Evolutionary conservation across 2,113 vertebrate genomes (phyloP), one percentile per base, ranked within the genome.

Genomic region (Macaca nemestrina): DNA sequence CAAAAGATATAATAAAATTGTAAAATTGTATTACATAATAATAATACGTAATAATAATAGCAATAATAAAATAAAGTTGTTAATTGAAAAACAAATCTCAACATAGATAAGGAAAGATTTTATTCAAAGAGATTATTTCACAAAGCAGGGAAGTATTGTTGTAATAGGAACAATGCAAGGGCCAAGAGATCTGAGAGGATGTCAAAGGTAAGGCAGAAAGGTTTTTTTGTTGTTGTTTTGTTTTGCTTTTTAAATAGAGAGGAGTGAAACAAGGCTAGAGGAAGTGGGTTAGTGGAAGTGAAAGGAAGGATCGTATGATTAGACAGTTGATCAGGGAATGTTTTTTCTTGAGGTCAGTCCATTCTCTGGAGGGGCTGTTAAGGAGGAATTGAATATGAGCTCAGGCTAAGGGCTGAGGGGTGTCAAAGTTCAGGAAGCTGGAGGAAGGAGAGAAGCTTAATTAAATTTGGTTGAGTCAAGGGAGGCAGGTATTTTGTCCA

Each of bases 391-490:
- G 1, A 35, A 8, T 40, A 30, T 2, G 52, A 25, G 6, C 43
- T 91, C 1, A 14, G 16, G 1, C 45, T 50, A 32, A 18, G 2
- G 1, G 27, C 8, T 2, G 7, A 32, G 0, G 7, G 16, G 8
- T 32, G 7, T 89, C 5, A 76, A 57, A 30, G 14, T 38, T 38
- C 55, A 55, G 6, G 20, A 45, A 80, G 3, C 18, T 70, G 35
- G n/a, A 84, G 6, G 30, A 75, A 81, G 6, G 30, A 90, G 11
- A 76, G 10, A 80, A 64, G 1, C 17, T 84, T 73, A 87, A 78
- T 4, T 27, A 59, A 92, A 52, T 67, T 82, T 88, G 6, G 10
- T 72, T 3, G 59, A 50, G 8, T 91, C 22, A 43, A 32, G 6
- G 23, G 22, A 67, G 17, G 23, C 22, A 35, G 14, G 2, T 80